Base-by-base conservation (phyloP, 2,113 vertebrate species). In the Erythrocebus patas region DNA sequence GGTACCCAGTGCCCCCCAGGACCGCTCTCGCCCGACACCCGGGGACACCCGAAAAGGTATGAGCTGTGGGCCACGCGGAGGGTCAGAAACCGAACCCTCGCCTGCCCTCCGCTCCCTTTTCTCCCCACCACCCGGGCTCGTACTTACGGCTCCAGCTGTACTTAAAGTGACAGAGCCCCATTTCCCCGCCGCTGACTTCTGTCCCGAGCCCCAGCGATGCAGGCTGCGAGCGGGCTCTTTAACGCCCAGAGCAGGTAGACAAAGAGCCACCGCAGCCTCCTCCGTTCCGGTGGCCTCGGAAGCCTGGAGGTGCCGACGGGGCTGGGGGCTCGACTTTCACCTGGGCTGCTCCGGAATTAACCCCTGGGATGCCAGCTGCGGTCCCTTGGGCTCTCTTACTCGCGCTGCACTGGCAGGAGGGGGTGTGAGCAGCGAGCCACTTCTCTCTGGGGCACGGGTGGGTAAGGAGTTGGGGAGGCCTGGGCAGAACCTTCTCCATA, bases 241-340 rank as follows among this genome's bases (percentile, higher is more conserved):
- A 98, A 98, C 91, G 93, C 97, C 97, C 89, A 85, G 90, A 97
- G 97, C 98, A 98, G 98, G 98, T 98, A 98, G 98, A 98, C 98
- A 98, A 98, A 98, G 97, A 91, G 96, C 96, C 35, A 55, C 97
- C 23, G 79, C 86, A 55, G 96, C 80, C 75, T 82, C 73, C 12
- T 35, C 82, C 2, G 32, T 75, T 84, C 85, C 18, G 11, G 45
- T 57, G 70, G 85, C 96, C 78, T 18, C n/a, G 1, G 91, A 6
- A 55, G 80, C 78, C 50, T 14, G 1, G 78, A 78, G 91, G 85
- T 87, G 95, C 78, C 0, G 48, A 50, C 11, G 17, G 52, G 91
- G 84, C 17, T 8, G 40, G 75, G 68, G 86, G 8, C 50, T 22
- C 85, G 81, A 96, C 96, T 83, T 96, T 84, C 50, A 97, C 97